Evolutionary conservation across 2,888 invertebrate genomes (phyloP), one percentile per base, ranked within the genome.

Genomic region (Cataglyphis cursor): DNA sequence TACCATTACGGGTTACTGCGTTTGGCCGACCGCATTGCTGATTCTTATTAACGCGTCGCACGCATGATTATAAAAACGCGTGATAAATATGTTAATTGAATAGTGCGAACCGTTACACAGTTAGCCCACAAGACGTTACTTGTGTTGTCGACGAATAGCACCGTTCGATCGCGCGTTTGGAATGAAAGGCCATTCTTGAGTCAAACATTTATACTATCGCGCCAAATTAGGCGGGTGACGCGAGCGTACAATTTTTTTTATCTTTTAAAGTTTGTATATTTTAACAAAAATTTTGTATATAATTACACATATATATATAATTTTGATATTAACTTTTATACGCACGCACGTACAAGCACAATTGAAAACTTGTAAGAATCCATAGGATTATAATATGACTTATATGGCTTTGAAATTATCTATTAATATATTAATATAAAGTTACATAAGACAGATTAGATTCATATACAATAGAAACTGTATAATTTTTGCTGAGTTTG

Each of bases 51-150:
- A 44, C 57, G 44, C 59, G 59, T 65, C 41, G 54, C 31, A 62
- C 35, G 64, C 59, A 12, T 64, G 57, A n/a, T 44, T 72, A 70
- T 57, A 31, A 65, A 54, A 76, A 76, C 54, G 66, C 21, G 66
- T 65, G 86, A 86, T 90, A 90, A 92, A 90, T 90, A 92, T 92
- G 90, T 91, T 90, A 92, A 92, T 91, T 85, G 86, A 87, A 88
- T 86, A 88, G 87, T 72, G 24, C 28, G 83, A 81, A 92, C 92
- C 91, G 91, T 91, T 91, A 91, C 75, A 54, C 70, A 61, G 51
- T 64, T 78, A 51, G 54, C 73, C 48, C 75, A 82, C 28, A 41
- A 81, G 73, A 31, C 70, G 74, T 59, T 76, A 65, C 80, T 86
- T 86, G 62, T 85, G 35, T 54, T 54, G 83, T 57, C 62, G 41